Conservation (phyloP, 1,140 invertebrate genomes). For the Diplogasteroides magnus region DNA sequence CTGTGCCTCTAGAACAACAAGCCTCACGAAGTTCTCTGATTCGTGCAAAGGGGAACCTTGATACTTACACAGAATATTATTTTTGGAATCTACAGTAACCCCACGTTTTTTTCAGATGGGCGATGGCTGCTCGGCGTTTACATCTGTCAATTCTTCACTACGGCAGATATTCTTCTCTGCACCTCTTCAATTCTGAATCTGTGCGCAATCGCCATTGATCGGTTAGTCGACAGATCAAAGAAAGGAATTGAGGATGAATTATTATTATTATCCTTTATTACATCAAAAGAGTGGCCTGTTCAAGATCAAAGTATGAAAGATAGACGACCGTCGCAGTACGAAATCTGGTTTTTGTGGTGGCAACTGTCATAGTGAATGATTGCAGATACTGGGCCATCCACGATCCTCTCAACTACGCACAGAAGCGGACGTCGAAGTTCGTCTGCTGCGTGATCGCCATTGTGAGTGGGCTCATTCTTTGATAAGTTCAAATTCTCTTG, state of each 20-base stretch:
- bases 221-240: slow-evolving; percentile 58
- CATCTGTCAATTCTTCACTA: slow-evolving; percentile 97
- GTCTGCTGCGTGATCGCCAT: slow-evolving; percentile 45
- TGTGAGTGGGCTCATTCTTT: slow-evolving; percentile 28
- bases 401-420: slow-evolving; percentile 84
- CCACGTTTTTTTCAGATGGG: slow-evolving; percentile 67
- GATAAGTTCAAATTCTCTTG: slow-evolving; percentile 1
- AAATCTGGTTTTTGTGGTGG: no score
- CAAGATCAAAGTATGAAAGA: background rate
- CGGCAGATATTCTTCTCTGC: slow-evolving; percentile 96
- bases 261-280: no score
- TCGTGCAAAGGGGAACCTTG: no score
- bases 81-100: no score
- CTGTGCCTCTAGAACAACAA: no score
- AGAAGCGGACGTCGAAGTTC: slow-evolving; percentile 80
- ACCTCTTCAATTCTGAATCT: slow-evolving; percentile 96
- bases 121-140: slow-evolving; percentile 81
- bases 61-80: no score
- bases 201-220: slow-evolving; percentile 92
- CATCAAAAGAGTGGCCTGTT: background rate
- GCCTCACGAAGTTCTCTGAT: no score
- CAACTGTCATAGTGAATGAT: no score
- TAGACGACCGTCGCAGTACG: no score
- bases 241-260: no score
- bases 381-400: slow-evolving; percentile 86